Base-by-base conservation (phyloP, 2,888 invertebrate genomes). In the Eupithecia inturbata region DNA sequence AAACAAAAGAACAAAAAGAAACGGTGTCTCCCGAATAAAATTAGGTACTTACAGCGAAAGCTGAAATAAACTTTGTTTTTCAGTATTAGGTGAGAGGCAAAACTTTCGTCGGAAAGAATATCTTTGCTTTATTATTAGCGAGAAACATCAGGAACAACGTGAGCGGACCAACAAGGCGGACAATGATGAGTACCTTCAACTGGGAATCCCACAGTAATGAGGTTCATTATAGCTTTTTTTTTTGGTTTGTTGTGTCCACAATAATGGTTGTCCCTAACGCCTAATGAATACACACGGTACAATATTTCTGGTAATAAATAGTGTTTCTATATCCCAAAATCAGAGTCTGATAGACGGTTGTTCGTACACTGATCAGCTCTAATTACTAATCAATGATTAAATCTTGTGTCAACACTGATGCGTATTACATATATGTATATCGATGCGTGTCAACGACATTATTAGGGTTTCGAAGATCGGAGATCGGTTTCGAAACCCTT, bases 171-270 rank as follows among this genome's bases (percentile, higher is more conserved):
- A 71, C 64, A 71, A 66, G 68, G 76, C 62, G 71, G 71, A 77
- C 73, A 72, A 77, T 77, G 75, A 75, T 71, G 74, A 74, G 71
- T 77, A 71, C 74, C 71, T 74, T 71, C 75, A 74, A 71, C 71
- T 68, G 45, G 67, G 64, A 62, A 72, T 49, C 64, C 64, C 68
- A 33, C 68, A n/a, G 70, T 75, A 75, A 75, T 39, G 70, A 75
- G 68, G 72, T 70, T 70, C 70, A 67, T 70, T 72, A 75, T 63
- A 68, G 72, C 75, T 72, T 75, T 67, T 57, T 74, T 68, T 53
- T 68, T 74, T 33, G 57, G 31, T 73, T 60, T 53, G 36, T 33
- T 33, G 33, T 63, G n/a, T 33, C 63, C 10, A 63, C 31, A 62
- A 53, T 53, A 62, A 53, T 53, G 22, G 12, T 53, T 22, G 53